phyloP scores from a whole-genome alignment of 2,888 invertebrate genomes.

The Boloria euphrosyne region DNA sequence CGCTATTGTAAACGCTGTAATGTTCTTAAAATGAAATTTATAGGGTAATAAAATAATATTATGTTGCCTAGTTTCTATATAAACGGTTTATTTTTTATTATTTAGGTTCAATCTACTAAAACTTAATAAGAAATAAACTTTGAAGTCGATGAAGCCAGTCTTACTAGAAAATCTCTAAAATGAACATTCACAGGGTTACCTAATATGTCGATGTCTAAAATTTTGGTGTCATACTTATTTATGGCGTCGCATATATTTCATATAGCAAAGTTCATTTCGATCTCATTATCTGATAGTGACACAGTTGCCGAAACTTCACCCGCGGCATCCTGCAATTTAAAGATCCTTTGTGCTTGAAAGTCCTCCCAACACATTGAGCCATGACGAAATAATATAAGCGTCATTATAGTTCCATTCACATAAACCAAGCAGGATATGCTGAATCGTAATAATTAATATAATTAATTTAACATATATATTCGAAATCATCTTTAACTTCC shows the following conservation, averaged over 20 bases:
- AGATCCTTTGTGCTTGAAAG: constrained; percentile 73
- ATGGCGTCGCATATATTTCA: constrained; percentile 16
- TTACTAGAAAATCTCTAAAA: too few species aligned
- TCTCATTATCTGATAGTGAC: constrained; percentile 66
- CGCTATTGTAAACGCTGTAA: constrained; percentile 35
- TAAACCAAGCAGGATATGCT: background rate
- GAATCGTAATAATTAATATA: background rate
- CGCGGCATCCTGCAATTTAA: constrained; percentile 57
- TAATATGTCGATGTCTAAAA: too few species aligned
- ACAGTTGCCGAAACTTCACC: constrained; percentile 71
- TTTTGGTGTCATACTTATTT: background rate
- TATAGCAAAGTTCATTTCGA: constrained; percentile 28
- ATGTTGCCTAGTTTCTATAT: constrained; percentile 4
- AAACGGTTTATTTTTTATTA: background rate
- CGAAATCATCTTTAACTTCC: too few species aligned
- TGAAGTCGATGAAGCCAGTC: too few species aligned
- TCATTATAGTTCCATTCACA: constrained; percentile 15
- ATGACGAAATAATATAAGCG: constrained; percentile 28
- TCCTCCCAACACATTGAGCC: constrained; percentile 45
- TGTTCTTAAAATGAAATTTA: constrained; percentile 31
- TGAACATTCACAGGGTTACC: too few species aligned
- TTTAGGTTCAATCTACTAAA: background rate
- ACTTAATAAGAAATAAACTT: background rate
- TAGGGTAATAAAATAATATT: constrained; percentile 26
- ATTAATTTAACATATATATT: background rate